Percentiles rank a stretch among this genome's conserved stretches.
phyloP scores from a whole-genome alignment of 2,888 invertebrate genomes.

The Thera britannica region DNA sequence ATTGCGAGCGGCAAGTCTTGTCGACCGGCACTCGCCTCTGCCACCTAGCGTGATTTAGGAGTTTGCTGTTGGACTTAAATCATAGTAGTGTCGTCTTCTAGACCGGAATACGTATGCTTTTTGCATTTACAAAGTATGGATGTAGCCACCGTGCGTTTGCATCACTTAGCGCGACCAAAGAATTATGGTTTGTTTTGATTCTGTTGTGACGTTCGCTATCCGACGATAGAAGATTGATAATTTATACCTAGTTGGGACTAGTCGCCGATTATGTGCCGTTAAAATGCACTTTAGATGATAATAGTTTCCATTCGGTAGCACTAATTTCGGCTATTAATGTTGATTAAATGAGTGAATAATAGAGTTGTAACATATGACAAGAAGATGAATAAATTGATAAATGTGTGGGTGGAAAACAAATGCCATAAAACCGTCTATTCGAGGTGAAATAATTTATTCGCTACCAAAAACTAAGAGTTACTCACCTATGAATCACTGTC shows the following conservation, averaged over 20 bases:
- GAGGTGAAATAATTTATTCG: constrained; percentile 45
- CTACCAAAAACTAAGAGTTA: constrained; percentile 40
- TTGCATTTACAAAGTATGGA: constrained; percentile 62
- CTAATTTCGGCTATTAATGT: constrained; percentile 39
- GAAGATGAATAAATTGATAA: constrained; percentile 47
- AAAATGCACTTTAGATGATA: constrained; percentile 40
- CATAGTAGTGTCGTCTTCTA: constrained; percentile 71
- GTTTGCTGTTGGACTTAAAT: constrained; percentile 72
- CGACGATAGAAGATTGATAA: constrained; percentile 45
- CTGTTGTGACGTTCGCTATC: constrained; percentile 54
- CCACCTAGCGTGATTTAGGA: constrained; percentile 79
- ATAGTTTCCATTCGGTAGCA: constrained; percentile 34
- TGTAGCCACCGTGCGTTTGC: constrained; percentile 57
- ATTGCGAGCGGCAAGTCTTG: constrained; percentile 75
- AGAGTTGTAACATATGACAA: constrained; percentile 43
- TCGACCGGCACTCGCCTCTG: constrained; percentile 68
- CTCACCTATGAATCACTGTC: constrained; percentile 77
- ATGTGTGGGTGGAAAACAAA: constrained; percentile 38
- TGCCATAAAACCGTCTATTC: constrained; percentile 28
- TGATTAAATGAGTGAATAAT: constrained; percentile 42
- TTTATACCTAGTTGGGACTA: constrained; percentile 46
- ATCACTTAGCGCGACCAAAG: constrained; percentile 57
- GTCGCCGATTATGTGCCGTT: constrained; percentile 46
- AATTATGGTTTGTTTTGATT: constrained; percentile 68
- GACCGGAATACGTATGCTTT: constrained; percentile 68